Base-by-base conservation (phyloP, 2,888 invertebrate species). In the Meghimatium bilineatum region DNA sequence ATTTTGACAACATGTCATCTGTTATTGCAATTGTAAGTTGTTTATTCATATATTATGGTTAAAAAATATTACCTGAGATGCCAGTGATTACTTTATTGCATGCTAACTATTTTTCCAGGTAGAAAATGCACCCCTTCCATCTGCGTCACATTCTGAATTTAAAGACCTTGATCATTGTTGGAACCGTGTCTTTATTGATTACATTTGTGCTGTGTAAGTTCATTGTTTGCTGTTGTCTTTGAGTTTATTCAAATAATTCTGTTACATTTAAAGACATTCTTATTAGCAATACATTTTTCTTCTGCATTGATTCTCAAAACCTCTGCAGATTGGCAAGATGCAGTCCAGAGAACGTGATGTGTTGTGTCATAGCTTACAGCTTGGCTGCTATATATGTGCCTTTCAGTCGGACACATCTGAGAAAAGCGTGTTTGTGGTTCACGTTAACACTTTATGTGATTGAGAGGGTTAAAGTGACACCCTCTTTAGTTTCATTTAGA, bases 191-290 rank as follows among this genome's bases (percentile, higher is more conserved):
- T 10, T 34, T 80, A 5, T 20, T 80, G 32, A 49, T 80, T 36
- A 80, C 71, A 56, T 80, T 80, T 71, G 36, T 80, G 32, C 32
- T 71, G 1, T 69, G 80, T 80, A 80, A 80, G 80, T 80, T 23
- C 3, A 36, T 12, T 69, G 29, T 72, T 72, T 72, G 38, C 32
- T n/a, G 14, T 12, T 44, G 17, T 49, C 5, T 49, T 44, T 49
- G n/a, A 14, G 3, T 3, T 56, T 6, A 6, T 56, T 6, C 23
- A 56, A 17, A 56, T n/a, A n/a, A n/a, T n/a, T n/a, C n/a, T n/a
- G n/a, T n/a, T n/a, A n/a, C n/a, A n/a, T n/a, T n/a, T n/a, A n/a
- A n/a, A n/a, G n/a, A n/a, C n/a, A n/a, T n/a, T n/a, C n/a, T n/a
- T n/a, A n/a, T n/a, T n/a, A n/a, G n/a, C n/a, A n/a, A n/a, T n/a